These are phyloP conservation scores for Erinaceus europaeus DNA, from an alignment of 2,113 vertebrate genomes.

Conservation along the genomic window DNA sequence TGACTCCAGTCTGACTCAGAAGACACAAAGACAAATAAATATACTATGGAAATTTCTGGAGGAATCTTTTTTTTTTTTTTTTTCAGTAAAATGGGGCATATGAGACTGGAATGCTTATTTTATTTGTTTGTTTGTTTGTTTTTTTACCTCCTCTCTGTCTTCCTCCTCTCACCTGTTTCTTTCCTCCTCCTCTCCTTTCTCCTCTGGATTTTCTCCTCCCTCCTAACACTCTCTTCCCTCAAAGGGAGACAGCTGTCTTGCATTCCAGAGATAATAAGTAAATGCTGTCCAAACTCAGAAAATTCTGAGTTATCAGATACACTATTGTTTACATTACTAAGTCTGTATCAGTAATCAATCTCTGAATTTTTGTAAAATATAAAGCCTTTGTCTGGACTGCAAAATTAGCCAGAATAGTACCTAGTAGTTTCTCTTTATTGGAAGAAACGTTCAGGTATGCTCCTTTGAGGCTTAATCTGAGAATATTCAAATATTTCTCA, in stretches of 20 bases:
- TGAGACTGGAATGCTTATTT: background rate
- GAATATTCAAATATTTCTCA: background rate
- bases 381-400: background rate
- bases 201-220: no score
- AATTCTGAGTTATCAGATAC: background rate
- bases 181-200: no score
- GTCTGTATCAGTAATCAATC: background rate
- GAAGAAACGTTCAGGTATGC: background rate
- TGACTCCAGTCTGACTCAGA: background rate
- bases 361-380: background rate
- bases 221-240: no score
- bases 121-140: no score
- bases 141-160: background rate
- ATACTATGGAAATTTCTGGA: background rate
- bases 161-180: background rate
- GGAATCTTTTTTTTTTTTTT: background rate
- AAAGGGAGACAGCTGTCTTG: background rate
- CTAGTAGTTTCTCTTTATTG: background rate
- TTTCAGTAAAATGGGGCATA: background rate
- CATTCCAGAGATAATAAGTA: background rate
- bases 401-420: background rate
- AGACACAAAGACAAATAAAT: background rate
- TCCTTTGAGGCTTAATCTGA: background rate
- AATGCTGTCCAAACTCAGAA: background rate
- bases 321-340: background rate